These are phyloP conservation scores for Cyanocitta stelleri DNA, from an alignment of 2,113 vertebrate species.

Conservation along the genomic window DNA sequence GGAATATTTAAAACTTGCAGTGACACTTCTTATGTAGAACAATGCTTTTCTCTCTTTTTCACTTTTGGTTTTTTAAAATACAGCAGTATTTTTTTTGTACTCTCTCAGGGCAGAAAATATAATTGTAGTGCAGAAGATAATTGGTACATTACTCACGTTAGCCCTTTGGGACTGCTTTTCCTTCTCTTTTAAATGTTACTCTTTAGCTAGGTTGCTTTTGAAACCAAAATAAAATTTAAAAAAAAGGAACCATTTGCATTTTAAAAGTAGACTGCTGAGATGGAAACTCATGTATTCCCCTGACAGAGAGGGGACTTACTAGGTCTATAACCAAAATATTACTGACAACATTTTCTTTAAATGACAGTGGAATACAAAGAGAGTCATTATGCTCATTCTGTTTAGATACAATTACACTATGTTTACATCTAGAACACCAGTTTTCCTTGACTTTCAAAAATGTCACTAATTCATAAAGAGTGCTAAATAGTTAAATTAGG, in stretches of 20 bases:
- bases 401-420: not conserved
- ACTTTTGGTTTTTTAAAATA: not conserved
- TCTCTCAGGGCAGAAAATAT: slow-evolving; percentile 43
- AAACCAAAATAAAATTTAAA: not conserved
- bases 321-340: not conserved
- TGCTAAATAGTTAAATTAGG: not conserved
- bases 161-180: slow-evolving; percentile 14
- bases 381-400: not conserved
- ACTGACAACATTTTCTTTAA: not conserved
- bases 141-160: slow-evolving; percentile 31
- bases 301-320: not conserved
- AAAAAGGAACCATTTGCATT: not conserved
- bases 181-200: not conserved
- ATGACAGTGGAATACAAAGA: not conserved
- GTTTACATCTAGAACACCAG: not conserved
- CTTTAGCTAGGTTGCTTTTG: not conserved
- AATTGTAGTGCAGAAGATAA: slow-evolving; percentile 46
- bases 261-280: not conserved
- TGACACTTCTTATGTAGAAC: not conserved
- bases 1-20: not conserved
- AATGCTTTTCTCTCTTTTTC: not conserved
- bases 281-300: not conserved
- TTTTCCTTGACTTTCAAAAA: not conserved
- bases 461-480: not conserved
- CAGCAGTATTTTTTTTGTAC: not conserved